phyloP scores from a whole-genome alignment of 2,888 invertebrate species.

The Drosophila testacea region DNA sequence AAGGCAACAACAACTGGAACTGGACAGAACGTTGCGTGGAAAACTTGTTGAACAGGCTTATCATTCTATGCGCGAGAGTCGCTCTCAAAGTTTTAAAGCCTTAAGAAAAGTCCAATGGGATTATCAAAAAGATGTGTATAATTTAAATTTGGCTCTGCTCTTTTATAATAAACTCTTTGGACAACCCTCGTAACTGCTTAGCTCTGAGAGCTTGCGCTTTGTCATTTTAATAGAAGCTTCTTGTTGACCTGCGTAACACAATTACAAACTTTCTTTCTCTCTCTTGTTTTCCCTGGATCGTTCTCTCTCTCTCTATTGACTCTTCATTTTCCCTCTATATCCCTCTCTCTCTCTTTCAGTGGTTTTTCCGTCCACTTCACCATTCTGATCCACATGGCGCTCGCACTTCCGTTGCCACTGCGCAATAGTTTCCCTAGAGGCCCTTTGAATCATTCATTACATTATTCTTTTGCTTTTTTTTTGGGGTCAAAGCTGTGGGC shows the following conservation, averaged over 20 bases:
- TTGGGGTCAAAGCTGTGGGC: slow-evolving; percentile 62
- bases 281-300: background rate
- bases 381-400: slow-evolving; percentile 63
- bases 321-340: background rate
- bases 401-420: slow-evolving; percentile 58
- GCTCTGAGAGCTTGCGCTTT: slow-evolving; percentile 19
- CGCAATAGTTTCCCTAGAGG: slow-evolving; percentile 36
- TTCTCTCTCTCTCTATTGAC: background rate
- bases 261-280: slow-evolving; percentile 1
- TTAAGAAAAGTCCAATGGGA: background rate
- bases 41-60: slow-evolving; percentile 64
- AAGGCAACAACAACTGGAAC: slow-evolving; percentile 28
- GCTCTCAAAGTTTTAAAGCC: background rate
- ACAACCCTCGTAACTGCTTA: slow-evolving; percentile 19
- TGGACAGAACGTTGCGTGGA: slow-evolving; percentile 57
- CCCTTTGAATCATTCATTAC: slow-evolving; percentile 56
- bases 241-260: slow-evolving; percentile 47
- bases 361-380: slow-evolving; percentile 37
- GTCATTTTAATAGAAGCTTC: slow-evolving; percentile 43
- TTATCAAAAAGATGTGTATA: background rate
- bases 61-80: slow-evolving; percentile 44
- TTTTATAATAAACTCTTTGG: background rate
- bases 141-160: background rate
- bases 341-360: background rate
- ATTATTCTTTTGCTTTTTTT: slow-evolving; percentile 40